phyloP scores from a whole-genome alignment of 2,113 vertebrate species.

The Larimichthys polyactis region DNA sequence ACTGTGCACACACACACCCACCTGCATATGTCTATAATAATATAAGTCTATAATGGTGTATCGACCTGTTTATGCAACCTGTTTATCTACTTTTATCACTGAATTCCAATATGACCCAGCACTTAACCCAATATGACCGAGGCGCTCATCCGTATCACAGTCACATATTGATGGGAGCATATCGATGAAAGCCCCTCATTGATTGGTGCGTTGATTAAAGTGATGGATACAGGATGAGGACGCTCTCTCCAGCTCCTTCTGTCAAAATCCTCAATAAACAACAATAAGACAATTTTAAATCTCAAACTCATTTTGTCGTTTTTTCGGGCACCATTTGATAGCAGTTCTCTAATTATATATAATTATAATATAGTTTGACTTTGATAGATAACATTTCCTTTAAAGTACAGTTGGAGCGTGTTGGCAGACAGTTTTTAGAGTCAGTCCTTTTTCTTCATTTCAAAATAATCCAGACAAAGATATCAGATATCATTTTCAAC shows the following conservation, averaged over 20 bases:
- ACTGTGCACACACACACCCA: background rate
- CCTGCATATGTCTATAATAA: background rate
- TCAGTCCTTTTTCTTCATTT: background rate
- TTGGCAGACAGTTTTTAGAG: no score
- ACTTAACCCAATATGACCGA: background rate
- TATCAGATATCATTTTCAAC: background rate
- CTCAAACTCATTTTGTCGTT: background rate
- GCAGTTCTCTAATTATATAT: background rate
- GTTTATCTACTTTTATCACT: constrained; percentile 10
- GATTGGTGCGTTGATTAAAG: constrained; percentile 14
- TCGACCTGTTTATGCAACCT: constrained; percentile 47
- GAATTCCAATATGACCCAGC: constrained; percentile 23
- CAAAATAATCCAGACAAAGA: background rate
- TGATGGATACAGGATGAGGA: background rate
- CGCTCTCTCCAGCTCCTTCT: background rate
- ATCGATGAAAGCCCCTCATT: constrained; percentile 5
- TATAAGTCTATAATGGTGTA: constrained; percentile 1
- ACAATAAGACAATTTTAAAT: background rate
- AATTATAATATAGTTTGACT: background rate
- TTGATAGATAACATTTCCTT: background rate
- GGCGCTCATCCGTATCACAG: background rate
- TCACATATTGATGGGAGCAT: constrained; percentile 2
- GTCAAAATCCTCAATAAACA: no score
- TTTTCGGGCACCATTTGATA: background rate
- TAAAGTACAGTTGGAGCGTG: background rate